These are phyloP conservation scores for Pangasius krempfi DNA, from an alignment of 2,797 vertebrate genomes.

Conservation along the genomic window DNA sequence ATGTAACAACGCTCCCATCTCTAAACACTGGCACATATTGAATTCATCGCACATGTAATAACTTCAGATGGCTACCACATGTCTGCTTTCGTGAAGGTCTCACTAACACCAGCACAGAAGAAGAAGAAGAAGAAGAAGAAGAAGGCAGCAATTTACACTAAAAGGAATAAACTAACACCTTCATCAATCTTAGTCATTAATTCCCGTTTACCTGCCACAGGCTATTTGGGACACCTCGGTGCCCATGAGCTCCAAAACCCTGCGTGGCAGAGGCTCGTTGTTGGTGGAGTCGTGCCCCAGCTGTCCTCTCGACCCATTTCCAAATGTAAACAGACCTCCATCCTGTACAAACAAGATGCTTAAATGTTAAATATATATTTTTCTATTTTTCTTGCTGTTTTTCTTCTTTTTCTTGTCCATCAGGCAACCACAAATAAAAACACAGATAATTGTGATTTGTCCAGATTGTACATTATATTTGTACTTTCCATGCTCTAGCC, in stretches of 20 bases:
- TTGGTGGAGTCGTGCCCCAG: slow-evolving; percentile 88
- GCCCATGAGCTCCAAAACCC: slow-evolving; percentile 90
- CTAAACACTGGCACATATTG: neutral
- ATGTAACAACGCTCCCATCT: no score
- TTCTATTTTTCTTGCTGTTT: neutral
- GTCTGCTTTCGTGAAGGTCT: neutral
- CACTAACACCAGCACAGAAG: neutral
- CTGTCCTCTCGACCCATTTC: slow-evolving; percentile 85
- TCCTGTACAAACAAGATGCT: slow-evolving; percentile 69
- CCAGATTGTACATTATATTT: neutral
- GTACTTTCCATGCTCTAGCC: neutral
- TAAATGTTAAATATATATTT: neutral
- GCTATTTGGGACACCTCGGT: slow-evolving; percentile 90
- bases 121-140: no score
- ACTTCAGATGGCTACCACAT: neutral
- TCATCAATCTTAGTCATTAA: neutral
- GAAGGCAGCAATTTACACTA: neutral
- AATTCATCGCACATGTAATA: neutral
- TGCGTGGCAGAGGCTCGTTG: slow-evolving; percentile 85
- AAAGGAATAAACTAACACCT: neutral
- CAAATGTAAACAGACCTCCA: slow-evolving; percentile 91
- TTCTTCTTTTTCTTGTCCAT: neutral
- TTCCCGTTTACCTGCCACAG: slow-evolving; percentile 81
- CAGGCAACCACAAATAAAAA: neutral
- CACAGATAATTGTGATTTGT: neutral